Conservation (phyloP, 2,888 invertebrate genomes). For the Xanthia togata region DNA sequence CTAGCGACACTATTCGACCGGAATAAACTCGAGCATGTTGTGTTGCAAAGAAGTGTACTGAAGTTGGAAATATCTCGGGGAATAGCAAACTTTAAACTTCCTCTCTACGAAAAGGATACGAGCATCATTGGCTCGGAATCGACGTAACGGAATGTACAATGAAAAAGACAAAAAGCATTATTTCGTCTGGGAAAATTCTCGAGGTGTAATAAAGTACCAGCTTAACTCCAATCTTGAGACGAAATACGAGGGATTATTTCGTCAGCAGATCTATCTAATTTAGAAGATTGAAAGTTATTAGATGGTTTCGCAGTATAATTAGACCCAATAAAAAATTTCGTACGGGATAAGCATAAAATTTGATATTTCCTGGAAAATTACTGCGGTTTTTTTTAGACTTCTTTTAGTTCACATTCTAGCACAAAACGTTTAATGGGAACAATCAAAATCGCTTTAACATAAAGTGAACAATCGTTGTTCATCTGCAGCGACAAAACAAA, state of each 20-base stretch:
- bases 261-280: constrained; percentile 53
- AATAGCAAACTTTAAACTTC: constrained; percentile 56
- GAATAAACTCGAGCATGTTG: constrained; percentile 58
- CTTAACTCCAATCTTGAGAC: constrained; percentile 52
- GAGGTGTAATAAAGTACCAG: constrained; percentile 54
- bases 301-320: constrained; percentile 41
- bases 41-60: constrained; percentile 47
- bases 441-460: constrained; percentile 41
- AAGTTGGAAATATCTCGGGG: constrained; percentile 53
- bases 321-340: constrained; percentile 42
- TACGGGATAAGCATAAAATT: constrained; percentile 32
- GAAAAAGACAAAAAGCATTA: constrained; percentile 45
- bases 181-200: constrained; percentile 38
- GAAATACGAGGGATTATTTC: constrained; percentile 54
- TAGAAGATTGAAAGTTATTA: constrained; percentile 50
- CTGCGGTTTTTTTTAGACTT: neutral
- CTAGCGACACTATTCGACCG: constrained; percentile 45
- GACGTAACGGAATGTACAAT: constrained; percentile 51
- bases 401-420: neutral
- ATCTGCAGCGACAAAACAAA: constrained; percentile 66
- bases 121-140: constrained; percentile 44
- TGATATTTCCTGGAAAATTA: constrained; percentile 1
- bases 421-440: constrained; percentile 9
- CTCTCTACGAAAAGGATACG: constrained; percentile 41
- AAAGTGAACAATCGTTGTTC: constrained; percentile 49